A percentile compares a stretch with the other conserved stretches of the same genome.
Conservation (phyloP, 2,888 invertebrate genomes). For the Dysmachus trigonus region DNA sequence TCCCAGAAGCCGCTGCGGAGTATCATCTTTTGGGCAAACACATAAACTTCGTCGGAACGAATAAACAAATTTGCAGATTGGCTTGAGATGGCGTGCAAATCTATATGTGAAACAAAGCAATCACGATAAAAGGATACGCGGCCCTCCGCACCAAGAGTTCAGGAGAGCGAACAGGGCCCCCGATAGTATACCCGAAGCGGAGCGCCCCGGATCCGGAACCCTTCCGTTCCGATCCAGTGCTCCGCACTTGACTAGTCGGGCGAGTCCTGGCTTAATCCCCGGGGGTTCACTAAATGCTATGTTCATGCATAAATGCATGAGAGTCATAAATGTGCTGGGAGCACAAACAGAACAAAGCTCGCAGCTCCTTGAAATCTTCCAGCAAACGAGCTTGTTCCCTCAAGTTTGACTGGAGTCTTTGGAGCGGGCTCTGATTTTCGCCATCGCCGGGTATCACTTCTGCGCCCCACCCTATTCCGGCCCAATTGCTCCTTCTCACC, state of each 20-base stretch:
- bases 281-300: slow-evolving; percentile 19
- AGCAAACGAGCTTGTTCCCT: slow-evolving; percentile 35
- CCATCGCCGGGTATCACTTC: slow-evolving; percentile 24
- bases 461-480: neutral
- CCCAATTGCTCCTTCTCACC: neutral
- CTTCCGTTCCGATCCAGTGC: neutral
- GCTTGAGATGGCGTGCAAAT: slow-evolving; percentile 49
- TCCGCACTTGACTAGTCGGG: neutral
- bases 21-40: slow-evolving; percentile 49
- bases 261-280: neutral
- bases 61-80: slow-evolving; percentile 51
- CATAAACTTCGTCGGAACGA: slow-evolving; percentile 40
- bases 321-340: slow-evolving; percentile 7
- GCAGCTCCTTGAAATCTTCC: slow-evolving; percentile 7
- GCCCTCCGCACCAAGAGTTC: neutral
- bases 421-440: slow-evolving; percentile 34
- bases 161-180: neutral
- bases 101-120: slow-evolving; percentile 50
- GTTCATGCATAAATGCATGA: slow-evolving; percentile 42
- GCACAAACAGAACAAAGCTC: slow-evolving; percentile 22
- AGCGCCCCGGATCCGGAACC: neutral
- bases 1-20: slow-evolving; percentile 41
- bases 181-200: neutral
- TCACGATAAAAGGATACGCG: slow-evolving; percentile 49
- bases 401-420: slow-evolving; percentile 19